phyloP scores from a whole-genome alignment of 2,797 vertebrate genomes.

The Anniella stebbinsi region DNA sequence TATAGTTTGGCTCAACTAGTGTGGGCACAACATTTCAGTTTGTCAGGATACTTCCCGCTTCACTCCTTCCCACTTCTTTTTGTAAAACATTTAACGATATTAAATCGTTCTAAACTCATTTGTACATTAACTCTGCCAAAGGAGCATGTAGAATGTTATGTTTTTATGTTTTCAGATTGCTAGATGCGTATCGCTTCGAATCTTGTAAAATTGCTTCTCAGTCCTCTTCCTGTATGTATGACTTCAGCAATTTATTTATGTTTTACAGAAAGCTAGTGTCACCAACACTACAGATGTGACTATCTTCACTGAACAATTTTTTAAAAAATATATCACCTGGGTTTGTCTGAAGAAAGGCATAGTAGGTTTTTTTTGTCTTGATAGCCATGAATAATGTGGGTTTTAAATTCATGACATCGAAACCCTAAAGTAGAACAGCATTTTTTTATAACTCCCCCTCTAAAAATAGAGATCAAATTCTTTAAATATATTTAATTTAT shows the following conservation, averaged over 20 bases:
- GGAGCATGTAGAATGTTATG: conserved; percentile 49
- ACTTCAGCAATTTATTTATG: conserved; percentile 39
- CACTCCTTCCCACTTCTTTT: conserved; percentile 23
- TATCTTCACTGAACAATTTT: conserved; percentile 10
- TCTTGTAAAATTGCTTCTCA: not conserved
- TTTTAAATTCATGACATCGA: conserved; percentile 19
- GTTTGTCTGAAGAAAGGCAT: conserved; percentile 6
- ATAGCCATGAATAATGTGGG: conserved; percentile 23
- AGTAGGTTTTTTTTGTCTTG: not conserved
- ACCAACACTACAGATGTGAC: not conserved
- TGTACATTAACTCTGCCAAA: conserved; percentile 56
- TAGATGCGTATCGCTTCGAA: not conserved
- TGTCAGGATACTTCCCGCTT: not conserved
- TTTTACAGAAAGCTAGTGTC: conserved; percentile 42
- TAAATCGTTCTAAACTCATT: conserved; percentile 43
- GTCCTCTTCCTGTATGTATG: not conserved
- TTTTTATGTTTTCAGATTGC: conserved; percentile 1
- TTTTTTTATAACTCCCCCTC: conserved; percentile 13
- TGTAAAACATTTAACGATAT: conserved; percentile 40
- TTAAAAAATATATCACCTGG: conserved; percentile 19
- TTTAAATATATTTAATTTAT: conserved; percentile 51
- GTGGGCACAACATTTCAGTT: not conserved
- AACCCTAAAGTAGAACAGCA: conserved; percentile 11
- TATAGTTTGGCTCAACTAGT: not conserved
- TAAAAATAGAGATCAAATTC: conserved; percentile 50